phyloP scores from a whole-genome alignment of 2,888 invertebrate genomes.

The Caradrina kadenii region DNA sequence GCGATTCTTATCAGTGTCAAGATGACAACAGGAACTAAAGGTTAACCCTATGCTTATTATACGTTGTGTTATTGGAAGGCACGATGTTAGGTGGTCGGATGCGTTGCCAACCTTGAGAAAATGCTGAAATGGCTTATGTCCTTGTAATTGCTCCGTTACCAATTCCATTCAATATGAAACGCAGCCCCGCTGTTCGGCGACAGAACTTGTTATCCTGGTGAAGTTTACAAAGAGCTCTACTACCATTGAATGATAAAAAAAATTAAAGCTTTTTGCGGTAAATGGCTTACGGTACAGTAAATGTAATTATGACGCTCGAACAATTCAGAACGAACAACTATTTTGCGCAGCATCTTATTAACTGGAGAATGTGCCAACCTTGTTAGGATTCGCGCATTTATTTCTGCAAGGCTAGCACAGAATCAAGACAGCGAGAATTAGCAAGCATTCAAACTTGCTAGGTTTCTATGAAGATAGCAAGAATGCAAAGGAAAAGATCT shows the following conservation, averaged over 20 bases:
- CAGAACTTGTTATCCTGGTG: too few relatives aligned
- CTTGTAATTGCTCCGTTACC: too few relatives aligned
- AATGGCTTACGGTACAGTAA: constrained; percentile 6
- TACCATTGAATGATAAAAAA: neutral
- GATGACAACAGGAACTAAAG: too few relatives aligned
- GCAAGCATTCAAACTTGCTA: constrained; percentile 10
- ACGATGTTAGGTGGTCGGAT: too few relatives aligned
- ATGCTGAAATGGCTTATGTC: too few relatives aligned
- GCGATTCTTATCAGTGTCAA: too few relatives aligned
- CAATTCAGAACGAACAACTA: neutral
- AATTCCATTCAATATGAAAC: too few relatives aligned
- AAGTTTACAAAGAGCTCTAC: too few relatives aligned
- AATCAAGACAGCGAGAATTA: constrained; percentile 39
- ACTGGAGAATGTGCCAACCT: constrained; percentile 21
- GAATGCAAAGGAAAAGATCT: constrained; percentile 3
- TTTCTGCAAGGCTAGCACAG: constrained; percentile 44
- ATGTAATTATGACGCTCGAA: constrained; percentile 14
- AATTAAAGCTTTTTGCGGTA: constrained; percentile 2
- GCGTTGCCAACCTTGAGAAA: too few relatives aligned
- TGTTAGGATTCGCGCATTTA: constrained; percentile 34
- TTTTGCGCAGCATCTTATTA: neutral
- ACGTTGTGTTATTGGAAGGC: too few relatives aligned
- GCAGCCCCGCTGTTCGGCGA: too few relatives aligned
- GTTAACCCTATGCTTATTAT: too few relatives aligned
- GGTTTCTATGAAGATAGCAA: constrained; percentile 19